Conservation (phyloP, 1,140 invertebrate genomes). For the Ylistrum balloti region DNA sequence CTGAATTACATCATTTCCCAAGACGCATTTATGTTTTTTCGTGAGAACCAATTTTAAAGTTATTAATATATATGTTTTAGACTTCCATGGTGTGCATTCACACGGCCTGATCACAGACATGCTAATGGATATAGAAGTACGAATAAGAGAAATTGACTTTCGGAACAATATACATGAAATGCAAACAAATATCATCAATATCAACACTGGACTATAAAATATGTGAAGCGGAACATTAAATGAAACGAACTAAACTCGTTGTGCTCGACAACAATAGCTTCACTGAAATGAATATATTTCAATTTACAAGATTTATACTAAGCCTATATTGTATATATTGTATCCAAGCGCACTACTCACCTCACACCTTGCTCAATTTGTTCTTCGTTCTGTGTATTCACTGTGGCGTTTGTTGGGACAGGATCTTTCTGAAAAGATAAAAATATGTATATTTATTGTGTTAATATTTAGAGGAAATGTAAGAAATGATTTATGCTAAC, state of each 20-base stretch:
- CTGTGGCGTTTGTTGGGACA: not conserved
- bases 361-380: not conserved
- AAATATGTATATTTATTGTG: not conserved
- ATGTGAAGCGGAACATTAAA: not conserved
- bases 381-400: not conserved
- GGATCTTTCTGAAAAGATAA: not conserved
- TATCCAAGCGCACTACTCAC: not conserved
- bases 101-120: not conserved
- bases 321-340: not conserved
- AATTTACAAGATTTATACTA: not conserved
- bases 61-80: not conserved
- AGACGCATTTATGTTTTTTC: not conserved
- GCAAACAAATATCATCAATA: not conserved
- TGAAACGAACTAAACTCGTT: not conserved
- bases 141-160: not conserved
- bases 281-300: not conserved
- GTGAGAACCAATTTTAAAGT: not conserved
- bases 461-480: not conserved
- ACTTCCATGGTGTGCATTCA: not conserved
- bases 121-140: not conserved
- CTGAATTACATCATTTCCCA: not conserved
- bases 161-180: not conserved
- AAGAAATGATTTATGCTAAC: not conserved
- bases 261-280: not conserved
- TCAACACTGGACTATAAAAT: not conserved